A percentile compares a stretch with the other conserved stretches of the same genome.
Conservation (phyloP, 2,888 invertebrate species). For the Elegia similella region DNA sequence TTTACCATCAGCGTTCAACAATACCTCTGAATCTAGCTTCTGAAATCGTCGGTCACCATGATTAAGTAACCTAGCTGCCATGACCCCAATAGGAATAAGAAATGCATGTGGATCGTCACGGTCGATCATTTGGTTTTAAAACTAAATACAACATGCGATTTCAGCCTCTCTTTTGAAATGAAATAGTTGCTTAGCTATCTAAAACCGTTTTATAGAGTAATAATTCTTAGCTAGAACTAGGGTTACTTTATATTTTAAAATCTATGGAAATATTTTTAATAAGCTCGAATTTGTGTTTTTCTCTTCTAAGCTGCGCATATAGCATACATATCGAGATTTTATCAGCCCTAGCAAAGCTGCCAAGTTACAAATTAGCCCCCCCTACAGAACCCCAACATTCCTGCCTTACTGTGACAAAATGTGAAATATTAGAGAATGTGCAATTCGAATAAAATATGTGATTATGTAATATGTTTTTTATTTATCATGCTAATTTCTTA, state of each 20-base stretch:
- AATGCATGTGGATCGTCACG: too few relatives aligned
- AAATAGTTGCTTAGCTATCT: constrained; percentile 11
- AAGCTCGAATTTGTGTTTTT: not conserved
- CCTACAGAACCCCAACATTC: constrained; percentile 22
- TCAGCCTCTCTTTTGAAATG: not conserved
- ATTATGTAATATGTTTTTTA: constrained; percentile 26
- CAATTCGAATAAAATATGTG: constrained; percentile 39
- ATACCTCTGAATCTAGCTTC: too few relatives aligned
- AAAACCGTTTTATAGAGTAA: not conserved
- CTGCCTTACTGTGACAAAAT: constrained; percentile 19
- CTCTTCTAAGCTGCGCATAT: not conserved
- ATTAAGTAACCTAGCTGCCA: too few relatives aligned
- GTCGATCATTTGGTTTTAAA: not conserved
- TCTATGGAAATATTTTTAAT: constrained; percentile 3
- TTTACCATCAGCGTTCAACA: too few relatives aligned
- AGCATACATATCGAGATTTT: not conserved
- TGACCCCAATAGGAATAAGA: too few relatives aligned
- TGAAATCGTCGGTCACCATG: too few relatives aligned
- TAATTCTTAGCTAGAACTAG: constrained; percentile 2
- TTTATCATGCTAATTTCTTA: too few relatives aligned
- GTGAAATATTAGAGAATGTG: constrained; percentile 33
- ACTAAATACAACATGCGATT: not conserved
- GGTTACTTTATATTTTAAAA: constrained; percentile 8
- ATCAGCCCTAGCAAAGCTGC: not conserved
- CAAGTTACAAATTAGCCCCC: not conserved